Conservation (phyloP, 1,140 invertebrate species). For the Drepana arcuata region DNA sequence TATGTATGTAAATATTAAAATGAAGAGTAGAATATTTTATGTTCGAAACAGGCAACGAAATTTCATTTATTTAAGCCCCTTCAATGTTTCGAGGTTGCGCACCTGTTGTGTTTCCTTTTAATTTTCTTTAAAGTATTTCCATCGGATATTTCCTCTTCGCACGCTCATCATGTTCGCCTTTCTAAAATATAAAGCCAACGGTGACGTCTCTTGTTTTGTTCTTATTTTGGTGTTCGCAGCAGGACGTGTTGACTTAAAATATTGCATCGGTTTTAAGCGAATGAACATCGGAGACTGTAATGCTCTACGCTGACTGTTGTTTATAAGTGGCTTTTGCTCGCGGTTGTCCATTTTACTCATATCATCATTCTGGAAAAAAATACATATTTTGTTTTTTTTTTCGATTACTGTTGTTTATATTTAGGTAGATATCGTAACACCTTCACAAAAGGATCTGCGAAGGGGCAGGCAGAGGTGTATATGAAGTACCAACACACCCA, state of each 20-base stretch:
- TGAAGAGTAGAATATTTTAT: no score
- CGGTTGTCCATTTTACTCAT: neutral
- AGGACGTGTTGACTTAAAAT: constrained; percentile 10
- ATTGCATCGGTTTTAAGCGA: constrained; percentile 6
- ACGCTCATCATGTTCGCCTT: constrained; percentile 8
- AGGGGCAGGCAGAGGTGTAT: no score
- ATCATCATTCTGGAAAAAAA: neutral
- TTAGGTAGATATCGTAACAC: no score
- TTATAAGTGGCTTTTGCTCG: no score
- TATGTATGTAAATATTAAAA: no score
- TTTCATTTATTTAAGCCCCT: neutral
- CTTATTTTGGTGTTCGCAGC: constrained; percentile 5
- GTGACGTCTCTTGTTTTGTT: constrained; percentile 2
- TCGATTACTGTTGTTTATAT: neutral
- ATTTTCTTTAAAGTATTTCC: constrained; percentile 6
- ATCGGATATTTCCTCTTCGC: constrained; percentile 5
- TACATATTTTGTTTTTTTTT: neutral
- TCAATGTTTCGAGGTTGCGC: constrained; percentile 1
- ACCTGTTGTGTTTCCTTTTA: no score
- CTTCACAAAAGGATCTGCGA: no score
- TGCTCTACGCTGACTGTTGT: no score
- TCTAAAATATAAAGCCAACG: constrained; percentile 1
- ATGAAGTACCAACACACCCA: no score
- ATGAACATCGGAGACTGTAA: constrained; percentile 10
- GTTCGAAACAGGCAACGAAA: no score